Base-by-base conservation (phyloP, 1,140 invertebrate species). In the Bombus fervidus region DNA sequence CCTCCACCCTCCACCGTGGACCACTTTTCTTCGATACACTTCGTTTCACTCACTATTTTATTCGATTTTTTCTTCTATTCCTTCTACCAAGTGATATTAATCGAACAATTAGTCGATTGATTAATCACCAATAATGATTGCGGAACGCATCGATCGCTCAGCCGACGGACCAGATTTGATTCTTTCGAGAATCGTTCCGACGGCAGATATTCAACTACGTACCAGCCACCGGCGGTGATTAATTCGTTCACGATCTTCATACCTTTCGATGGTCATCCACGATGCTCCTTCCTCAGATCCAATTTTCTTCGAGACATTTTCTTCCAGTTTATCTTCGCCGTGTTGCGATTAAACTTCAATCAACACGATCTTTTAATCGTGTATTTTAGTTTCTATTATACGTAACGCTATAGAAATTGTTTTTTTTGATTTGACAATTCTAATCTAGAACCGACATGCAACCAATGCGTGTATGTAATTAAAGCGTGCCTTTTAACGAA, bases 1-100 rank as follows among this genome's bases (percentile, higher is more conserved):
- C 91, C 91, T 89, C 90, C 91, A 90, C 91, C 88, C 92, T 94
- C 93, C 93, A 94, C 93, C 89, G 87, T 93, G 88, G 81, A 87
- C 87, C 85, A 91, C 89, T 83, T 86, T 39, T 53, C 83, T 41
- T 47, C 64, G 71, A 66, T 72, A 66, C 81, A 90, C 83, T 87
- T 86, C 43, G 82, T 83, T 25, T 79, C 85, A 82, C 85, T 64
- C 79, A 83, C 80, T 74, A 25, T 69, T 57, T 78, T 39, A 41
- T 64, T n/a, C 34, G 22, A 22, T 22, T 13, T 22, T 18, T 34
- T 28, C 8, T 13, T n/a, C 13, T 22, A 4, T 41, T 62, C 1
- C 9, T 4, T 4, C 43, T n/a, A 64, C 22, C 53, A 75, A 57
- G 81, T 22, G 31, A 66, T 39, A 18, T n/a, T 28, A 62, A 62